Evolutionary conservation across 2,113 vertebrate species (phyloP).

Genomic region (Rhinoderma darwinii): DNA sequence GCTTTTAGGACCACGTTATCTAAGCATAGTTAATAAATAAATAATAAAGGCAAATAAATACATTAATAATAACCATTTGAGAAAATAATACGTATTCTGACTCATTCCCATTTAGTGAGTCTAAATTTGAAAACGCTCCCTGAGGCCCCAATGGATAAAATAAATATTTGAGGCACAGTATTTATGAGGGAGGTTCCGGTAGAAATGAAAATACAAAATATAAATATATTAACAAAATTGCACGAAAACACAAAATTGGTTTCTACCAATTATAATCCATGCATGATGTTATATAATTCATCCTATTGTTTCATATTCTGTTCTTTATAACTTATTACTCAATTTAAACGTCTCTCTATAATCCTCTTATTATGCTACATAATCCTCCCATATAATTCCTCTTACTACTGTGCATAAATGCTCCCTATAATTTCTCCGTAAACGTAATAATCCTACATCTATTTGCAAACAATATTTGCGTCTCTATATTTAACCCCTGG

Average conservation of each 20-base stretch:
- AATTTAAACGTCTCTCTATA: conserved; percentile 33
- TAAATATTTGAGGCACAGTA: conserved; percentile 16
- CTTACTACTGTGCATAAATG: conserved; percentile 29
- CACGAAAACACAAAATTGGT: conserved; percentile 26
- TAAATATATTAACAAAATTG: conserved; percentile 31
- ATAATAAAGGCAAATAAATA: conserved; percentile 22
- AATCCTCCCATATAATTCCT: conserved; percentile 45
- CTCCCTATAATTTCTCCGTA: conserved; percentile 34
- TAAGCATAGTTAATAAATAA: conserved; percentile 10
- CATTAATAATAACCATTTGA: neutral
- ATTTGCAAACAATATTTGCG: conserved; percentile 20
- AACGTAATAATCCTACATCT: conserved; percentile 30
- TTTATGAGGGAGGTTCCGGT: conserved; percentile 30
- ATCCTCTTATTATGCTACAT: conserved; percentile 49
- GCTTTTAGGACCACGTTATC: conserved; percentile 42
- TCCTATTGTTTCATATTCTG: conserved; percentile 42
- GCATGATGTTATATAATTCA: conserved; percentile 42
- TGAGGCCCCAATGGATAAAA: conserved; percentile 28
- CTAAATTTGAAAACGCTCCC: conserved; percentile 21
- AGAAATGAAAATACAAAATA: conserved; percentile 20
- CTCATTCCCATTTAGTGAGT: neutral
- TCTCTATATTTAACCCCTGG: conserved; percentile 20
- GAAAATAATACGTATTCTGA: neutral
- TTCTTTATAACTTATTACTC: conserved; percentile 43
- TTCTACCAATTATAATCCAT: conserved; percentile 42